A percentile compares a stretch with the other conserved stretches of the same genome.
Conservation (phyloP, 2,888 invertebrate genomes). For the Himalopsyche kuldschensis region DNA sequence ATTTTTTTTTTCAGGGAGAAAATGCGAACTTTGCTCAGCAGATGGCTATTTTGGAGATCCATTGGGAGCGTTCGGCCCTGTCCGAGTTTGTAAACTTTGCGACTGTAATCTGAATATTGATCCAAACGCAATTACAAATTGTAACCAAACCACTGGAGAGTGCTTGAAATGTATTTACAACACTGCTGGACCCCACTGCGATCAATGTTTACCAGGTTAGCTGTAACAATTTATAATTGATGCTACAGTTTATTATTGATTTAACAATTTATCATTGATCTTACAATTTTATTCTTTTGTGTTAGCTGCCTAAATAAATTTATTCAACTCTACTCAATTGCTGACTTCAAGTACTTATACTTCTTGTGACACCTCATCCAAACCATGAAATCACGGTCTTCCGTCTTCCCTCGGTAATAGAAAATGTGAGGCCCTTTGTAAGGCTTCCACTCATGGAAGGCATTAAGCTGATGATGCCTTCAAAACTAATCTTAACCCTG, state of each 20-base stretch:
- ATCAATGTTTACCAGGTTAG: slow-evolving; percentile 83
- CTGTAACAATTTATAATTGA: neutral
- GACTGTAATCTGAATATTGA: slow-evolving; percentile 94
- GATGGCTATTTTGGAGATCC: slow-evolving; percentile 96
- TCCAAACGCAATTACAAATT: slow-evolving; percentile 95
- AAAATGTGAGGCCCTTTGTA: too few relatives aligned
- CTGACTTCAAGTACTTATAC: too few relatives aligned
- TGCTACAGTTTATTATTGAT: neutral
- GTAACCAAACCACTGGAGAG: slow-evolving; percentile 92
- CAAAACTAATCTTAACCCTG: too few relatives aligned
- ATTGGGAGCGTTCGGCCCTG: slow-evolving; percentile 65
- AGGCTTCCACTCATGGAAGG: too few relatives aligned
- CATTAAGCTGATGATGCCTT: too few relatives aligned
- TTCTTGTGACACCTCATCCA: too few relatives aligned
- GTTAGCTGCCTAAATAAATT: too few relatives aligned
- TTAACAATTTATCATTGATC: too few relatives aligned
- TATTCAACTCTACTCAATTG: too few relatives aligned
- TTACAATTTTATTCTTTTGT: too few relatives aligned
- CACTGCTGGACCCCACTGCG: slow-evolving; percentile 89
- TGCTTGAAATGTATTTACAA: slow-evolving; percentile 97
- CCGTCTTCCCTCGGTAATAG: too few relatives aligned
- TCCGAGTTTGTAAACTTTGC: slow-evolving; percentile 80
- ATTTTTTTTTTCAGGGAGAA: slow-evolving; percentile 56
- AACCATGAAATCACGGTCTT: too few relatives aligned
- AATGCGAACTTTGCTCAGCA: slow-evolving; percentile 91